These are phyloP conservation scores for Lacanobia oleracea DNA, from an alignment of 2,888 invertebrate genomes.

Conservation along the genomic window DNA sequence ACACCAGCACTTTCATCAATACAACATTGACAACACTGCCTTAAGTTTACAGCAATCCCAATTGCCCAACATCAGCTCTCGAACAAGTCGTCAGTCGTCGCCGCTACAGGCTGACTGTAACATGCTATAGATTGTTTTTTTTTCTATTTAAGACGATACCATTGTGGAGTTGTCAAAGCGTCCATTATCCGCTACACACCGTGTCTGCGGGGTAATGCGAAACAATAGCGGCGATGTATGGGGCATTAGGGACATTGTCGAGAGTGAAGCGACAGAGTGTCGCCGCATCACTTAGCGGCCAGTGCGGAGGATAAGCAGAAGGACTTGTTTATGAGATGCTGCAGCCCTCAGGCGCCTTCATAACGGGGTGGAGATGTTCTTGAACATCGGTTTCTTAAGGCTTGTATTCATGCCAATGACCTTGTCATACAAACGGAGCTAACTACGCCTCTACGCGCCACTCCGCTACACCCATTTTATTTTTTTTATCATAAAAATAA, in stretches of 20 bases:
- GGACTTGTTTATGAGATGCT: background rate
- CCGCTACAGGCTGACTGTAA: slow-evolving; percentile 15
- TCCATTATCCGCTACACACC: slow-evolving; percentile 60
- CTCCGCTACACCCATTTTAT: too few species aligned
- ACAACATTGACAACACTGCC: background rate
- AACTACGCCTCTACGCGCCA: too few species aligned
- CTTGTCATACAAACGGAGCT: too few species aligned
- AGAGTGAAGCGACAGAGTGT: slow-evolving; percentile 67
- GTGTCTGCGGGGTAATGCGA: slow-evolving; percentile 34
- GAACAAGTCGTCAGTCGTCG: slow-evolving; percentile 7
- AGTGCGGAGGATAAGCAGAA: slow-evolving; percentile 36
- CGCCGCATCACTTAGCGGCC: slow-evolving; percentile 69
- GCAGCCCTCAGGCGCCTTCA: slow-evolving; percentile 7
- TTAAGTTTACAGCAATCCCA: background rate
- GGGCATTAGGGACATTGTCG: slow-evolving; percentile 56
- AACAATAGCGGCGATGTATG: slow-evolving; percentile 63
- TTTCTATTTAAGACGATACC: slow-evolving; percentile 36
- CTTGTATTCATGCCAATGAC: too few species aligned
- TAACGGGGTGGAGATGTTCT: background rate
- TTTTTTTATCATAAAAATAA: too few species aligned
- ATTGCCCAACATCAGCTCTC: too few species aligned
- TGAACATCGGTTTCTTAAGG: background rate
- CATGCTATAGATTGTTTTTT: slow-evolving; percentile 35
- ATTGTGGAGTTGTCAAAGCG: slow-evolving; percentile 44
- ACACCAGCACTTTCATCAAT: background rate